Evolutionary conservation across 1,140 invertebrate genomes (phyloP).

Genomic region (Leucophenga varia): DNA sequence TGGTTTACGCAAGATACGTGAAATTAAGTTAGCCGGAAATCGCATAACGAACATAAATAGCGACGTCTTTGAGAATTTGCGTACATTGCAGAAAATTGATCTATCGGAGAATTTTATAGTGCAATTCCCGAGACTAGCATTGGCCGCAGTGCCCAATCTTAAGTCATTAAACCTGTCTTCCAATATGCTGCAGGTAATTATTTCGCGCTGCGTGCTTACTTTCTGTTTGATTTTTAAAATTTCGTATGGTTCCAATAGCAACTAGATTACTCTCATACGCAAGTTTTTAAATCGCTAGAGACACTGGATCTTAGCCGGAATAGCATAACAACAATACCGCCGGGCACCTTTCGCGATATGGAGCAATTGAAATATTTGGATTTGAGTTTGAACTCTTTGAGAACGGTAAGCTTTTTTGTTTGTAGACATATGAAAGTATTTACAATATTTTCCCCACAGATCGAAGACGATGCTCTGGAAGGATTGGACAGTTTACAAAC

Average conservation of each 20-base stretch:
- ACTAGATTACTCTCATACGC: constrained; percentile 69
- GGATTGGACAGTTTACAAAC: constrained; percentile 75
- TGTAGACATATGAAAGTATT: not conserved
- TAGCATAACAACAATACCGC: constrained; percentile 75
- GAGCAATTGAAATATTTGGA: constrained; percentile 72
- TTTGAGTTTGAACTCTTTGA: constrained; percentile 80
- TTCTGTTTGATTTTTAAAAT: not conserved
- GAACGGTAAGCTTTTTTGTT: constrained; percentile 67
- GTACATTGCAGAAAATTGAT: constrained; percentile 74
- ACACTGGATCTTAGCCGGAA: constrained; percentile 82
- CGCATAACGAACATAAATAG: constrained; percentile 75
- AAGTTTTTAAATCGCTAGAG: constrained; percentile 67
- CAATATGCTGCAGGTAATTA: constrained; percentile 73
- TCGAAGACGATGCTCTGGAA: constrained; percentile 83
- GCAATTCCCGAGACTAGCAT: constrained; percentile 74
- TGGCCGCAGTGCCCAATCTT: constrained; percentile 69
- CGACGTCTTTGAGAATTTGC: constrained; percentile 73
- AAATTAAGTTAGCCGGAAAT: constrained; percentile 74
- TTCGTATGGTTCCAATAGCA: constrained; percentile 41
- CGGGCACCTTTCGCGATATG: constrained; percentile 76
- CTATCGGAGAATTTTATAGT: constrained; percentile 82
- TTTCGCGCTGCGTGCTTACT: not conserved
- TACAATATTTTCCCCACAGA: constrained; percentile 58
- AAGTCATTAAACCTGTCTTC: constrained; percentile 77
- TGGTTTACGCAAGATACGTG: constrained; percentile 66